phyloP scores from a whole-genome alignment of 1,140 invertebrate species.

The Saccostrea echinata region DNA sequence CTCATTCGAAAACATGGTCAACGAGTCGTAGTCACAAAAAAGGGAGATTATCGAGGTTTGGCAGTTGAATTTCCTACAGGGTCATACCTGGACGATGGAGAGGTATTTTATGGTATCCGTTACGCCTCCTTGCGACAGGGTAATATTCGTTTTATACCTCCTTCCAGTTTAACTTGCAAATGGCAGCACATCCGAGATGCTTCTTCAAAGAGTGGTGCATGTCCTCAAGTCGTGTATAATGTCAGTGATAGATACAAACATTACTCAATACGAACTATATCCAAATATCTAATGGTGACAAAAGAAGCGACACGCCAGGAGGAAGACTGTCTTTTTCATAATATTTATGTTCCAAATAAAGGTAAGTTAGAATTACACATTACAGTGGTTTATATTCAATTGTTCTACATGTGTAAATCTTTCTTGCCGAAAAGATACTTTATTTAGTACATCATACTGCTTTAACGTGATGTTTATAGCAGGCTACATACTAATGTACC shows the following conservation, averaged over 20 bases:
- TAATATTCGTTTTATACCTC: conserved; percentile 18
- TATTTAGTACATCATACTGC: no score
- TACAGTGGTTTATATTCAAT: not conserved
- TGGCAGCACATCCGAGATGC: conserved; percentile 14
- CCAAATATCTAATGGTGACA: not conserved
- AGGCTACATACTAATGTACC: not conserved
- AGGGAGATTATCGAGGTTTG: not conserved
- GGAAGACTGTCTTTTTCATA: conserved; percentile 21
- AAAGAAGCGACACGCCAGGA: not conserved
- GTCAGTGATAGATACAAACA: not conserved
- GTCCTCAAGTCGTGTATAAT: not conserved
- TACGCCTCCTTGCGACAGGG: conserved; percentile 29
- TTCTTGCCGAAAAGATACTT: no score
- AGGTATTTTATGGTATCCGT: conserved; percentile 3
- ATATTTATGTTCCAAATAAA: conserved; percentile 16
- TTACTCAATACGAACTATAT: not conserved
- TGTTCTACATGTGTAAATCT: not conserved
- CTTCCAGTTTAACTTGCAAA: conserved; percentile 15
- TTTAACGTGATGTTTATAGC: not conserved
- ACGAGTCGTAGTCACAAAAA: conserved; percentile 11
- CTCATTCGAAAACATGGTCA: conserved; percentile 10
- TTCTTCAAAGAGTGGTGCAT: not conserved
- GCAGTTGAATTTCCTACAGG: conserved; percentile 2
- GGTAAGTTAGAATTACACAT: not conserved
- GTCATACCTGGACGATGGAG: not conserved